A percentile compares a stretch with the other conserved stretches of the same genome.
These are phyloP conservation scores for Marcusenius ussheri DNA, from an alignment of 2,113 vertebrate genomes.

Conservation along the genomic window DNA sequence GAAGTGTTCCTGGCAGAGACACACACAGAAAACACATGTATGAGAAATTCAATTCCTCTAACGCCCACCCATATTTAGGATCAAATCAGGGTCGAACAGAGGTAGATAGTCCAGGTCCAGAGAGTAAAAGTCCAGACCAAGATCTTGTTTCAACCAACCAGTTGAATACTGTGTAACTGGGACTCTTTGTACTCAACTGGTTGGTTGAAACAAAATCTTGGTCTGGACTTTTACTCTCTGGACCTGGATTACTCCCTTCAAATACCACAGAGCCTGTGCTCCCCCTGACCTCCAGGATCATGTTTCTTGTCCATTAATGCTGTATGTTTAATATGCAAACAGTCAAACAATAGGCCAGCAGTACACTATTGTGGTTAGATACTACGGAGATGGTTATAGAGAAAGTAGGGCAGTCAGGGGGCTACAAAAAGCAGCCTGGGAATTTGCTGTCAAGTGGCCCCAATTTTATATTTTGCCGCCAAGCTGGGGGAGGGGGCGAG, in stretches of 20 bases:
- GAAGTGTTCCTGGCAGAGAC: conserved; percentile 70
- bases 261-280: neutral
- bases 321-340: neutral
- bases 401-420: neutral
- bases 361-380: neutral
- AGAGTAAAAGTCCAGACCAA: neutral
- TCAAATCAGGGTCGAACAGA: neutral
- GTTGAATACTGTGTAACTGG: neutral
- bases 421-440: neutral
- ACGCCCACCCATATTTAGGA: neutral
- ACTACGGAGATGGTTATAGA: neutral
- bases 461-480: neutral
- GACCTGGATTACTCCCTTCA: neutral
- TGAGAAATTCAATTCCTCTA: neutral
- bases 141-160: neutral
- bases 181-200: neutral
- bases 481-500: no score
- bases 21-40: conserved; percentile 5
- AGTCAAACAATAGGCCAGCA: neutral
- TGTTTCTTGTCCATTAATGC: neutral
- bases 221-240: neutral
- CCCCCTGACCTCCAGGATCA: neutral
- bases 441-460: neutral
- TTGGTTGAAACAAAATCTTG: neutral
- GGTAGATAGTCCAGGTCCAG: neutral